Conservation (phyloP, 2,797 vertebrate genomes). For the Muraenolepis orangiensis region DNA sequence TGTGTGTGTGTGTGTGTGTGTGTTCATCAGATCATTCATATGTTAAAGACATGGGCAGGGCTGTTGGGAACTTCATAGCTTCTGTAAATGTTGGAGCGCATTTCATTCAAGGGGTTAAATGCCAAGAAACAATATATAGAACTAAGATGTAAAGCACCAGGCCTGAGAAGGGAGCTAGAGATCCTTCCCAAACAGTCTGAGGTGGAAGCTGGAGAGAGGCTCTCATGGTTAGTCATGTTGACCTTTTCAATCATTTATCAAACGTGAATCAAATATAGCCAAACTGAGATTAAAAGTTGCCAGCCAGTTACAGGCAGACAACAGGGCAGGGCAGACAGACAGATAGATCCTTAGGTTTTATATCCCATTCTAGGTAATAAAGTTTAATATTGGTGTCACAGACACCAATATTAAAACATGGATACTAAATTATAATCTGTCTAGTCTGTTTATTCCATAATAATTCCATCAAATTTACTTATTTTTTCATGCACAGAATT, state of each 20-base stretch:
- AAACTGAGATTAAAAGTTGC: conserved; percentile 46
- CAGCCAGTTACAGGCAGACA: conserved; percentile 7
- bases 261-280: conserved; percentile 47
- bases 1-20: neutral
- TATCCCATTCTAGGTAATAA: neutral
- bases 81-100: neutral
- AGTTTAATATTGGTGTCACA: too few species aligned
- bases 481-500: neutral
- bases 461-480: neutral
- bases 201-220: conserved; percentile 18
- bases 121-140: neutral
- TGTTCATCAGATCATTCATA: neutral
- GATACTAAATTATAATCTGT: neutral
- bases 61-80: neutral
- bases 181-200: neutral
- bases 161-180: neutral
- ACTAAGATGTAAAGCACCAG: neutral
- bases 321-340: neutral
- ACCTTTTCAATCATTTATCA: conserved; percentile 48
- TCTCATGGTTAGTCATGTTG: conserved; percentile 13
- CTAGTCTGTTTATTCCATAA: too few species aligned
- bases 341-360: neutral
- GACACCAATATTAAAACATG: neutral
- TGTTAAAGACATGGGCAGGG: neutral
- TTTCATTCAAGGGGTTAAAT: neutral